A percentile compares a stretch with the other conserved stretches of the same genome.
Conservation (phyloP, 2,797 vertebrate species). For the Bovichtus diacanthus region DNA sequence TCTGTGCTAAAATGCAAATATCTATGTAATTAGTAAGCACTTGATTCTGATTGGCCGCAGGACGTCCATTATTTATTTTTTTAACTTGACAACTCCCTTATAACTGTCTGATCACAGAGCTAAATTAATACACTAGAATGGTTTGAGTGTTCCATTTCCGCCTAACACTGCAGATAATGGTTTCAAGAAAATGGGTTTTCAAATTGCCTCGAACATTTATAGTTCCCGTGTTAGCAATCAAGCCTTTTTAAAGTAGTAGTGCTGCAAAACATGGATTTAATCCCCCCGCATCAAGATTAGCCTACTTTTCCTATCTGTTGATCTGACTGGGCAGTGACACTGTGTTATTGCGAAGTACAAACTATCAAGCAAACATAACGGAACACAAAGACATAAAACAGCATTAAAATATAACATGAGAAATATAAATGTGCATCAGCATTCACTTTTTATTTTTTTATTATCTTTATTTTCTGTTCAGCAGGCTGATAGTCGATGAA, state of each 20-base stretch:
- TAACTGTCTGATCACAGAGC: constrained; percentile 64
- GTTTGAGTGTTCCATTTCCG: constrained; percentile 71
- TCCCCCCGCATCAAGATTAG: constrained; percentile 17
- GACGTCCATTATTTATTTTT: constrained; percentile 59
- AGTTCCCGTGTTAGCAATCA: constrained; percentile 68
- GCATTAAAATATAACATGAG: not conserved
- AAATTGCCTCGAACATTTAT: constrained; percentile 77
- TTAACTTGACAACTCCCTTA: constrained; percentile 64
- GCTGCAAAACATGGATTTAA: constrained; percentile 48
- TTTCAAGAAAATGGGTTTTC: constrained; percentile 76
- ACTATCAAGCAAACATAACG: constrained; percentile 10
- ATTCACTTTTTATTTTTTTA: constrained; percentile 7
- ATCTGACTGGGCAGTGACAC: constrained; percentile 6
- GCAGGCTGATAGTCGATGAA: constrained; percentile 14
- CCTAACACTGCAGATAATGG: constrained; percentile 71
- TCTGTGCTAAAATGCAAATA: constrained; percentile 74
- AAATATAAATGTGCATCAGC: not conserved
- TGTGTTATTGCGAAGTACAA: not conserved
- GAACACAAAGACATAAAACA: not conserved
- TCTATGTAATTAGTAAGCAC: constrained; percentile 73
- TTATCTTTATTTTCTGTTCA: constrained; percentile 27
- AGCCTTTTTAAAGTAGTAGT: constrained; percentile 52
- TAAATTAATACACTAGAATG: constrained; percentile 73
- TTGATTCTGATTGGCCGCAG: constrained; percentile 67
- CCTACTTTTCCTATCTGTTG: constrained; percentile 42